phyloP scores from a whole-genome alignment of 1,140 invertebrate genomes.

The Drosophila truncata region DNA sequence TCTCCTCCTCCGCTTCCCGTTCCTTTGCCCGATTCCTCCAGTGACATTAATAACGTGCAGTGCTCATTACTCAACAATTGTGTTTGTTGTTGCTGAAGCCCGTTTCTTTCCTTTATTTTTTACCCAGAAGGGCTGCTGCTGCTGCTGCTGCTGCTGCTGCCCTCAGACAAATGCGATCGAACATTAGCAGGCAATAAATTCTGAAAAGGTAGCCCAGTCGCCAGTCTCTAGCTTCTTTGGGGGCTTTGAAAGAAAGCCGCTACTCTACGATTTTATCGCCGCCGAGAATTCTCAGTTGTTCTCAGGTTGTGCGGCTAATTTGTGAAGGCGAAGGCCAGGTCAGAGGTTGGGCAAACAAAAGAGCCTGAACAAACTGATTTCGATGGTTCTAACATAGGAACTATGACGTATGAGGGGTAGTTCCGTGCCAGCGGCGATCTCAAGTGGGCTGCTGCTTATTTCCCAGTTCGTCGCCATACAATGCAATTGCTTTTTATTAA shows the following conservation, averaged over 20 bases:
- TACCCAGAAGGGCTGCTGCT: slow-evolving; percentile 28
- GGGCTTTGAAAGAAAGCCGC: slow-evolving; percentile 18
- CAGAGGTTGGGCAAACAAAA: slow-evolving; percentile 31
- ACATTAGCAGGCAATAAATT: slow-evolving; percentile 83
- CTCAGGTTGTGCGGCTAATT: slow-evolving; percentile 38
- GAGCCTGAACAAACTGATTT: slow-evolving; percentile 14
- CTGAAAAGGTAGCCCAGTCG: slow-evolving; percentile 57
- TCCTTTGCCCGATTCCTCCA: slow-evolving; percentile 31
- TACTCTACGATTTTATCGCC: slow-evolving; percentile 55
- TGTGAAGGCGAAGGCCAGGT: slow-evolving; percentile 14
- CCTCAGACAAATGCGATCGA: slow-evolving; percentile 70
- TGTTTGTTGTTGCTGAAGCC: slow-evolving; percentile 36
- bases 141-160: slow-evolving; percentile 47
- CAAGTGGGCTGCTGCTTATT: slow-evolving; percentile 46
- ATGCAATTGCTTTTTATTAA: slow-evolving; percentile 76
- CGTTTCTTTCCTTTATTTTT: slow-evolving; percentile 5
- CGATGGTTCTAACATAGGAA: slow-evolving; percentile 1
- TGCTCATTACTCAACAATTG: slow-evolving; percentile 83
- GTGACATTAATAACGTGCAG: slow-evolving; percentile 83
- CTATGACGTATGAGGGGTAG: slow-evolving; percentile 15
- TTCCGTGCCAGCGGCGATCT: slow-evolving; percentile 23
- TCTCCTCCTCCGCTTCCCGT: no score
- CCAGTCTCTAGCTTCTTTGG: slow-evolving; percentile 4
- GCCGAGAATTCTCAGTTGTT: slow-evolving; percentile 28
- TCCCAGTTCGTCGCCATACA: slow-evolving; percentile 57